Conservation (phyloP, 2,888 invertebrate genomes). For the Epistrophella euchroma region DNA sequence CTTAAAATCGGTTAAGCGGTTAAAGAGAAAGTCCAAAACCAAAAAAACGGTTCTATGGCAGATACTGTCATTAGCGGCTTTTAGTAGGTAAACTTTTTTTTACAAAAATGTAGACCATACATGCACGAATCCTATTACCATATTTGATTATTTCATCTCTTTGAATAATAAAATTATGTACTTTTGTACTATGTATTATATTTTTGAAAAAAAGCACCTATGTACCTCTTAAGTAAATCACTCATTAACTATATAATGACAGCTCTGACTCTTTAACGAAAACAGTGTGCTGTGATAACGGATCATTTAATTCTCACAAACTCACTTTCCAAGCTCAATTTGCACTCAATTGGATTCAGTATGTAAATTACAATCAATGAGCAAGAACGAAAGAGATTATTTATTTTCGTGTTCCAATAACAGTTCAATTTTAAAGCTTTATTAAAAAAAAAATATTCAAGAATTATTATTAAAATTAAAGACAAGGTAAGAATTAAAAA, state of each 20-base stretch:
- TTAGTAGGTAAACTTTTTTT: too few species aligned
- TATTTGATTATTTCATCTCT: too few species aligned
- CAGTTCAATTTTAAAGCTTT: not conserved
- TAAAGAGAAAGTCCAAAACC: too few species aligned
- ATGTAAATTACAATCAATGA: not conserved
- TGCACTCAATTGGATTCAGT: conserved; percentile 2
- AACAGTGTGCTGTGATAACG: not conserved
- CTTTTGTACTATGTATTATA: too few species aligned
- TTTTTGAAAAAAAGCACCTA: too few species aligned
- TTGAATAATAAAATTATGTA: too few species aligned
- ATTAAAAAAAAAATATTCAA: not conserved
- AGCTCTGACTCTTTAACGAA: not conserved
- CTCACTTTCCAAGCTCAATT: not conserved
- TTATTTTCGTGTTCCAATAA: not conserved
- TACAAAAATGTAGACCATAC: too few species aligned
- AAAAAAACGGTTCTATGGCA: too few species aligned
- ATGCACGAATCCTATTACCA: too few species aligned
- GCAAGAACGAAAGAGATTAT: not conserved
- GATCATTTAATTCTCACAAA: not conserved
- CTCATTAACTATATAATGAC: not conserved
- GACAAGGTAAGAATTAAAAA: not conserved
- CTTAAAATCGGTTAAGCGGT: too few species aligned
- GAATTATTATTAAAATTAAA: not conserved
- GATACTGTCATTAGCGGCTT: too few species aligned
- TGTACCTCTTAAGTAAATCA: too few species aligned